Evolutionary conservation across 2,888 invertebrate genomes (phyloP), one percentile per base, ranked within the genome.

Genomic region (Hyposoter dolosus): DNA sequence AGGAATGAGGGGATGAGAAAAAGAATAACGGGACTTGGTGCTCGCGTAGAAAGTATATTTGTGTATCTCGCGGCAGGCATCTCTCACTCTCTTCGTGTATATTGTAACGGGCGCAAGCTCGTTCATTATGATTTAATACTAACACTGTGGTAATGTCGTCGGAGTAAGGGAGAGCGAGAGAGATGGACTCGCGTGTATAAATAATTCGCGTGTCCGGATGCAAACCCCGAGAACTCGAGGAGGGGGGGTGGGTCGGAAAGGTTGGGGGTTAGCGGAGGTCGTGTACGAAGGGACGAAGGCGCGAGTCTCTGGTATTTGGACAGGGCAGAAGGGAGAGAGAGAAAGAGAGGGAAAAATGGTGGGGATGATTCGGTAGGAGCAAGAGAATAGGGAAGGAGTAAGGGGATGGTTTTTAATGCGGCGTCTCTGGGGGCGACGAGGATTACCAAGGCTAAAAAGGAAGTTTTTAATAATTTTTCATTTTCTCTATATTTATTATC

Each of bases 401-500:
- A 82, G 83, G 87, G 90, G 90, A 89, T 84, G 91, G 90, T 92
- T 94, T 93, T 94, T 94, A 94, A 94, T 94, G 93, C 93, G 93
- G 92, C 93, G 92, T 93, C 94, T 93, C 93, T 93, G 91, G 93
- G 92, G 92, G 93, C 93, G 91, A 91, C 92, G 91, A 92, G 94
- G 93, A 94, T 94, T 94, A 93, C 93, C 92, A 91, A 92, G 93
- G 93, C 92, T 93, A 94, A 94, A 94, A 94, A 93, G 93, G 93
- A 94, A 94, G 93, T 94, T 94, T 94, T 93, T 94, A 93, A 94
- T 94, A 94, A 94, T 94, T 94, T 94, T 94, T 94, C 94, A 94
- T 94, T 94, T 94, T 94, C 93, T 93, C 93, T 93, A 93, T 94
- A 94, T 94, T 94, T 94, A 94, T 94, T 94, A 94, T 94, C 93